Percentiles rank a stretch among this genome's conserved stretches.
Conservation (phyloP, 2,888 invertebrate species). For the Steinernema carpocapsae region DNA sequence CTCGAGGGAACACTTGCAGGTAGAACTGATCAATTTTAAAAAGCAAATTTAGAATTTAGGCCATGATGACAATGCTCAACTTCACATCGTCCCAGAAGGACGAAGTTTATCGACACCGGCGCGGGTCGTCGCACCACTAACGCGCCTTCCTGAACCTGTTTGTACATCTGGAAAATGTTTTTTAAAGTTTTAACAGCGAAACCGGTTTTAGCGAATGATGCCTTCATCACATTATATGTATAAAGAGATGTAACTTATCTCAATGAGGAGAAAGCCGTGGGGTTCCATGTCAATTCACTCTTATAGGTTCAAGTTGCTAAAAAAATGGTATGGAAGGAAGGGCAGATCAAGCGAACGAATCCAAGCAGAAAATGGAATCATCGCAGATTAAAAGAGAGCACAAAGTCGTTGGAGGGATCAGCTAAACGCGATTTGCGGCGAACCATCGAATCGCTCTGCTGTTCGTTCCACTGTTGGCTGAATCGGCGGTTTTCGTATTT, state of each 20-base stretch:
- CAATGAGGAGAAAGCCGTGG: too few relatives aligned
- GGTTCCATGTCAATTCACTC: too few relatives aligned
- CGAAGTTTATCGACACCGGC: constrained; percentile 51
- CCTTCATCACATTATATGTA: constrained; percentile 11
- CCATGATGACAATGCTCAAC: constrained; percentile 84
- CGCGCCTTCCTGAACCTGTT: not conserved
- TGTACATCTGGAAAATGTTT: not conserved
- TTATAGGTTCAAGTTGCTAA: too few relatives aligned
- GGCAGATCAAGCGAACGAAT: too few relatives aligned
- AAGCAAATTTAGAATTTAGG: constrained; percentile 70
- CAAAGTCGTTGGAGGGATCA: not conserved
- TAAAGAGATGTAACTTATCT: constrained; percentile 21
- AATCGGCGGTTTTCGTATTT: not conserved
- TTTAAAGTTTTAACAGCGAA: constrained; percentile 14
- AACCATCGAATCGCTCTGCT: too few relatives aligned
- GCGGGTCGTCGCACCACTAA: constrained; percentile 42
- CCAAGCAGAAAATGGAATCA: too few relatives aligned
- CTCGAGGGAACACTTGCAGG: constrained; percentile 82
- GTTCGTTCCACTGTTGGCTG: too few relatives aligned
- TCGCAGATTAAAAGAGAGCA: not conserved
- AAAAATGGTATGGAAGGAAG: too few relatives aligned
- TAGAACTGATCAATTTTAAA: constrained; percentile 21
- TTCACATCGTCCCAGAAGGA: constrained; percentile 66
- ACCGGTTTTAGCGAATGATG: constrained; percentile 33
- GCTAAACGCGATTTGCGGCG: too few relatives aligned